Conservation (phyloP, 92 coral and sea anemone species). For the Metridium senile region DNA sequence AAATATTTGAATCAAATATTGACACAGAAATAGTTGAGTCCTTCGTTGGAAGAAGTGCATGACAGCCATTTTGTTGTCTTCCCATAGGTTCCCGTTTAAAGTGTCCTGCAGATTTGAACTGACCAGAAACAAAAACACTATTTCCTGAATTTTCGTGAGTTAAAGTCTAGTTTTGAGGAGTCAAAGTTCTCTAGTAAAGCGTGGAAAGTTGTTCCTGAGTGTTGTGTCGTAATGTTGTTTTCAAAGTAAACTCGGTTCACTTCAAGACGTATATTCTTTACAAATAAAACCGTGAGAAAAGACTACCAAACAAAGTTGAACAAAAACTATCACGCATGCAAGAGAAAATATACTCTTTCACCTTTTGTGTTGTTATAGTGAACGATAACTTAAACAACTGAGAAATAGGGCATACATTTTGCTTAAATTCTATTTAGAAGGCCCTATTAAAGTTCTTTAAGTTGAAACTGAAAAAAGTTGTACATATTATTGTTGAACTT, state of each 20-base stretch:
- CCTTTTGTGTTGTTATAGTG: conserved; percentile 4
- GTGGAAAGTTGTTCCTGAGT: background rate
- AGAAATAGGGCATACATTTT: background rate
- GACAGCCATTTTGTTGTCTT: background rate
- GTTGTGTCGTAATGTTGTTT: conserved; percentile 7
- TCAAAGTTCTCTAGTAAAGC: background rate
- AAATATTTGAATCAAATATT: conserved; percentile 9
- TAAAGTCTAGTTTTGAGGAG: background rate
- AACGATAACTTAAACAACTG: conserved; percentile 12
- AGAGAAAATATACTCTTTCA: conserved; percentile 11
- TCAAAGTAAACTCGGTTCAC: conserved; percentile 18
- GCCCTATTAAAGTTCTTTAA: no score
- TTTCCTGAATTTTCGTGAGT: background rate
- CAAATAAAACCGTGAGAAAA: conserved; percentile 38
- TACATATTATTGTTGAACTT: no score
- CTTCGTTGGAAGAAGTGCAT: background rate
- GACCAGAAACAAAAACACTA: background rate
- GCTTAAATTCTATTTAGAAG: no score
- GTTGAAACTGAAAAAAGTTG: no score
- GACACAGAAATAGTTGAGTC: conserved; percentile 1
- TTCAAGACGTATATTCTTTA: conserved; percentile 16
- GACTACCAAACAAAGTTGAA: conserved; percentile 7
- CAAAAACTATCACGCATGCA: conserved; percentile 15
- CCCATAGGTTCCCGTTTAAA: no score
- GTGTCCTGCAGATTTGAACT: background rate